A percentile compares a stretch with the other conserved stretches of the same genome.
Conservation (phyloP, 2,113 vertebrate genomes). For the Dissostichus mawsoni region DNA sequence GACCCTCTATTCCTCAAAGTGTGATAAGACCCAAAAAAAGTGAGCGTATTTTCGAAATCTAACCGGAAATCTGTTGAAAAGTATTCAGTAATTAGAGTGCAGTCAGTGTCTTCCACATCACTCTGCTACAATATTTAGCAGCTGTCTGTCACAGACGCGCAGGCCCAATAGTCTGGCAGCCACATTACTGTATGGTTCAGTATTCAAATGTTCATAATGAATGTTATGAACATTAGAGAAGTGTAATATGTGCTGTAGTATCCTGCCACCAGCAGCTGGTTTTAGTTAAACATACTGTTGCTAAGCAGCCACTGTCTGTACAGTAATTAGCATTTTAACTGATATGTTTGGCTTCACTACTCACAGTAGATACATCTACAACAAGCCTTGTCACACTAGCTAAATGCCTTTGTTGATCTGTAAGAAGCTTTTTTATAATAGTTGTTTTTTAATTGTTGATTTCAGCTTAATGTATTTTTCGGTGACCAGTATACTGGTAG, state of each 20-base stretch:
- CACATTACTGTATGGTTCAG: not conserved
- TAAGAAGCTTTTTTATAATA: too few species aligned
- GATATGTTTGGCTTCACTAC: not conserved
- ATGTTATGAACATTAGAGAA: not conserved
- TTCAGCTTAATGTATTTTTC: too few species aligned
- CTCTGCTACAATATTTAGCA: not conserved
- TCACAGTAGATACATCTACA: not conserved
- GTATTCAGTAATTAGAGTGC: slow-evolving; percentile 2
- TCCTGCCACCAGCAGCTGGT: not conserved
- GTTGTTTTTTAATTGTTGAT: too few species aligned
- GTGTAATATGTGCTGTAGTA: not conserved
- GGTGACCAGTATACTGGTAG: too few species aligned
- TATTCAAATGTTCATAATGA: not conserved
- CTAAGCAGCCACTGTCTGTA: not conserved
- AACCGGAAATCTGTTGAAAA: not conserved
- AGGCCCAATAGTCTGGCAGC: not conserved
- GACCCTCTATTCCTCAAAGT: too few species aligned
- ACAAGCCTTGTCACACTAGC: too few species aligned
- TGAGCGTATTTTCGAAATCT: slow-evolving; percentile 1
- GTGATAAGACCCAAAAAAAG: not conserved
- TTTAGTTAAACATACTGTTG: not conserved
- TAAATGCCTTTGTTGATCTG: too few species aligned
- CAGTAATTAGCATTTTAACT: not conserved
- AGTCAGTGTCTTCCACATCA: slow-evolving; percentile 1
- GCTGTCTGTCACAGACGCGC: not conserved